Percentiles rank a stretch among this genome's conserved stretches.
Conservation (phyloP, 2,888 invertebrate species). For the Drosophila pseudotalamancana region DNA sequence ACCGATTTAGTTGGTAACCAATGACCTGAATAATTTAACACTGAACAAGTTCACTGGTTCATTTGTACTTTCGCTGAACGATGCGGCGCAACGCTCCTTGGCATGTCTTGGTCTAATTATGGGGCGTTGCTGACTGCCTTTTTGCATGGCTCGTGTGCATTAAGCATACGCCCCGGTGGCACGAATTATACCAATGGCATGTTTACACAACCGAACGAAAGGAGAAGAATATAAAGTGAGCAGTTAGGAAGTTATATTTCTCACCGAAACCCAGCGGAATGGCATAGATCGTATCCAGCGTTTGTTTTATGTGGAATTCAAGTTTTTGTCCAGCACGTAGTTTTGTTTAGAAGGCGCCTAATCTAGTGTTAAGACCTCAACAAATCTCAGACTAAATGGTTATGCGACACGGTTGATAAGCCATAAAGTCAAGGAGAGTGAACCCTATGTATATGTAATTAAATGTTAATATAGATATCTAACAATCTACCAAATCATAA, state of each 20-base stretch:
- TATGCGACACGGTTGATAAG: neutral
- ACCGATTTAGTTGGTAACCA: too few relatives aligned
- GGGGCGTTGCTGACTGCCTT: conserved; percentile 72
- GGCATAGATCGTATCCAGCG: conserved; percentile 30
- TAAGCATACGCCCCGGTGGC: conserved; percentile 52
- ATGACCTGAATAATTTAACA: too few relatives aligned
- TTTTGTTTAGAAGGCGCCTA: conserved; percentile 13
- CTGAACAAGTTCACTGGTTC: too few relatives aligned
- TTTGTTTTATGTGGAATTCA: conserved; percentile 19
- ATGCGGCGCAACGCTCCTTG: too few relatives aligned
- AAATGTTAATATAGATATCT: too few relatives aligned
- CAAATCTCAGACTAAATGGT: conserved; percentile 17
- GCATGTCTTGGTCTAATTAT: conserved; percentile 72
- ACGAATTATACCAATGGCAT: conserved; percentile 57
- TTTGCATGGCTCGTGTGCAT: conserved; percentile 70
- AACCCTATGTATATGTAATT: neutral
- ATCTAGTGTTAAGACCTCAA: conserved; percentile 11
- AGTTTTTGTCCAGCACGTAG: conserved; percentile 36
- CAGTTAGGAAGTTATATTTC: conserved; percentile 28
- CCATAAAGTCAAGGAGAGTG: neutral
- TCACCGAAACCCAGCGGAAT: conserved; percentile 18
- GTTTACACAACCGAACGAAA: conserved; percentile 30
- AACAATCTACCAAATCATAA: too few relatives aligned
- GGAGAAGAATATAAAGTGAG: conserved; percentile 31
- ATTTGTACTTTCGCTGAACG: too few relatives aligned